Evolutionary conservation across 2,797 vertebrate genomes (phyloP).

Genomic region (Myotis daubentonii): DNA sequence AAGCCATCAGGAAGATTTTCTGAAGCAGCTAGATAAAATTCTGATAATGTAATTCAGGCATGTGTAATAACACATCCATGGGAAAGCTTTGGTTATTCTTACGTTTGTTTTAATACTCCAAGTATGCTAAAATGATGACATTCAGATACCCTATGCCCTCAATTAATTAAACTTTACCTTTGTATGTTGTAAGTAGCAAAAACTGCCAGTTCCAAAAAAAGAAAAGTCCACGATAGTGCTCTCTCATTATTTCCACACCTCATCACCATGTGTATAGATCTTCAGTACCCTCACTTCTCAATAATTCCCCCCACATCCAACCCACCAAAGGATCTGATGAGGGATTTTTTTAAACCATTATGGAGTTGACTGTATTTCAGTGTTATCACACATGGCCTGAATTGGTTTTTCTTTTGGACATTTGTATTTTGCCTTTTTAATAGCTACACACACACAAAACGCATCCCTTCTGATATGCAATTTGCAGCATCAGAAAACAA

Average conservation of each 20-base stretch:
- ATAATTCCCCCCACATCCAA: background rate
- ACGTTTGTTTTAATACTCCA: background rate
- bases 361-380: background rate
- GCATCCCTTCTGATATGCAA: background rate
- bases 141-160: background rate
- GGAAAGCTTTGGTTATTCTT: background rate
- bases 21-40: conserved; percentile 3
- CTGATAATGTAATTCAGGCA: conserved; percentile 14
- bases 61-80: background rate
- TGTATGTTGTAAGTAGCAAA: background rate
- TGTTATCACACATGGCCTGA: background rate
- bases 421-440: background rate
- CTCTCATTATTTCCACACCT: background rate
- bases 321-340: background rate
- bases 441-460: background rate
- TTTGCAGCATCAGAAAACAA: background rate
- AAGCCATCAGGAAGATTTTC: background rate
- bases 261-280: background rate
- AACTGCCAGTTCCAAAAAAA: background rate
- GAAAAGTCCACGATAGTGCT: background rate
- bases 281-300: background rate
- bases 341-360: background rate
- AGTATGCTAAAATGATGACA: background rate
- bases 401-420: background rate
- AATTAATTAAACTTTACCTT: background rate